These are phyloP conservation scores for Nephrotoma flavescens DNA, from an alignment of 2,888 invertebrate species.

Conservation along the genomic window DNA sequence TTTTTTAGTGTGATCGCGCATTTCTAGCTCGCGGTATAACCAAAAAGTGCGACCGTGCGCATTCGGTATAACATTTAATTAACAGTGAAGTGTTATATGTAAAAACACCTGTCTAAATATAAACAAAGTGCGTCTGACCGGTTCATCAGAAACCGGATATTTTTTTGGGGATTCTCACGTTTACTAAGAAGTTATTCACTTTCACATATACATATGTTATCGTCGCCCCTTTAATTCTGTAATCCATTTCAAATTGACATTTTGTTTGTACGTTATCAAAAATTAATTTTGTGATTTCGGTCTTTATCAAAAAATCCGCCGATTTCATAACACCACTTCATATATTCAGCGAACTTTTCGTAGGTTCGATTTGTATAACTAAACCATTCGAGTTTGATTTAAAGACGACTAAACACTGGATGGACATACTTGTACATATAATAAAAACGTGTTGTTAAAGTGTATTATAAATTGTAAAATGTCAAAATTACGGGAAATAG, in stretches of 20 bases:
- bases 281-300: neutral
- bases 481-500: constrained; percentile 10
- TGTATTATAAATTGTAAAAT: neutral
- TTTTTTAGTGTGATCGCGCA: neutral
- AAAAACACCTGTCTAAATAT: neutral
- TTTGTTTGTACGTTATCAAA: neutral
- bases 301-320: neutral
- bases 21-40: neutral
- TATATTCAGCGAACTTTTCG: neutral
- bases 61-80: neutral
- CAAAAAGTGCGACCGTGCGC: neutral
- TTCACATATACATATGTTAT: neutral
- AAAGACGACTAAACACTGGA: neutral
- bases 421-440: neutral
- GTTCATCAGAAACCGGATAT: neutral
- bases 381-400: neutral
- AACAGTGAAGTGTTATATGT: neutral
- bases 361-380: neutral
- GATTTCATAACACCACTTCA: neutral
- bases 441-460: neutral
- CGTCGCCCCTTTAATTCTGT: neutral
- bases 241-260: neutral
- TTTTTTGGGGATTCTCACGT: neutral
- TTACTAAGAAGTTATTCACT: neutral
- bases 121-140: neutral